A percentile compares a stretch with the other conserved stretches of the same genome.
phyloP scores from a whole-genome alignment of 2,113 vertebrate genomes.

The Protobothrops flavoviridis region DNA sequence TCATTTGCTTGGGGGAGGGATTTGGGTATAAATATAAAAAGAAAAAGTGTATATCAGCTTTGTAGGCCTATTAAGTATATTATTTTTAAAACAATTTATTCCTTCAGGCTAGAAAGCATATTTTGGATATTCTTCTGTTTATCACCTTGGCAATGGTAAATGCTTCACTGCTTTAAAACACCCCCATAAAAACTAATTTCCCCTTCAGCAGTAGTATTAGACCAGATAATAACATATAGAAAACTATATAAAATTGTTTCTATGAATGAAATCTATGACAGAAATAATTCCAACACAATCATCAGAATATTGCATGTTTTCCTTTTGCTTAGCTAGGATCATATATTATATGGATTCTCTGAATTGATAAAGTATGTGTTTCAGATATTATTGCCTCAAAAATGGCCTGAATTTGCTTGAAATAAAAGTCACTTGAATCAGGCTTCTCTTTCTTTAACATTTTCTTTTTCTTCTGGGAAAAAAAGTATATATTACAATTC shows the following conservation, averaged over 20 bases:
- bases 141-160: neutral
- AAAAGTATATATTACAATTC: neutral
- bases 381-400: neutral
- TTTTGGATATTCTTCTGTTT: neutral
- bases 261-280: neutral
- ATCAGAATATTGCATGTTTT: neutral
- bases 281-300: neutral
- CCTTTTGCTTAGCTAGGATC: neutral
- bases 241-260: neutral
- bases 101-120: neutral
- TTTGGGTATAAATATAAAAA: constrained; percentile 21
- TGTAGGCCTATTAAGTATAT: constrained; percentile 24
- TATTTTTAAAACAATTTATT: constrained; percentile 28
- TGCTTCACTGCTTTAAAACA: neutral
- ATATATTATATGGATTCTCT: neutral
- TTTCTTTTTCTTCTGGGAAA: neutral
- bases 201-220: neutral
- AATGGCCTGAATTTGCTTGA: neutral
- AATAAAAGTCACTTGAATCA: neutral
- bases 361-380: neutral
- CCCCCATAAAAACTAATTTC: neutral
- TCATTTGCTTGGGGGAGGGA: constrained; percentile 29
- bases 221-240: neutral
- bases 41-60: constrained; percentile 32
- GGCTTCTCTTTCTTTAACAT: neutral